These are phyloP conservation scores for Callinectes sapidus DNA, from an alignment of 2,888 invertebrate species.

Conservation along the genomic window DNA sequence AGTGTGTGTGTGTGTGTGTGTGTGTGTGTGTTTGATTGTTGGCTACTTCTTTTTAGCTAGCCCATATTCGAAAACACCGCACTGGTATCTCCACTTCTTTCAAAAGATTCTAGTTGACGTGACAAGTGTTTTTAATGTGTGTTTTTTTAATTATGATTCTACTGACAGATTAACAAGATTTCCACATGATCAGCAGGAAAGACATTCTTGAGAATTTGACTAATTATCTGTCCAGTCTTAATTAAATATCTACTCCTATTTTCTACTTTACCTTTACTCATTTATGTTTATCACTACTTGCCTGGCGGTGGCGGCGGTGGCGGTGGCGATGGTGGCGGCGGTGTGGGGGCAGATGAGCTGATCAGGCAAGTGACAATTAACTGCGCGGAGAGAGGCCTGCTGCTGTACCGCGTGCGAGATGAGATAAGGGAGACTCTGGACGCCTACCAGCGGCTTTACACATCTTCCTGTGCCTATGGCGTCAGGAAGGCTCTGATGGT, in stretches of 20 bases:
- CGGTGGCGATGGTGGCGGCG: background rate
- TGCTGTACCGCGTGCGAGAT: conserved; percentile 93
- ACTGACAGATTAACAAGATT: too few relatives aligned
- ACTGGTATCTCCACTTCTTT: too few relatives aligned
- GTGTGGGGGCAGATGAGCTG: conserved; percentile 82
- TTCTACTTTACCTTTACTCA: background rate
- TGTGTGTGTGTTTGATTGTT: background rate
- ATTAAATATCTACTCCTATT: background rate
- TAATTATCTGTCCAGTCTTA: background rate
- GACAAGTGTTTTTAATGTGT: too few relatives aligned
- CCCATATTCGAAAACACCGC: background rate
- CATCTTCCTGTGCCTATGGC: conserved; percentile 97
- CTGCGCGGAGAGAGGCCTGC: conserved; percentile 95
- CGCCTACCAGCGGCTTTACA: conserved; percentile 96
- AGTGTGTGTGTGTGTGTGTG: conserved; percentile 71
- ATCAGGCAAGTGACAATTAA: conserved; percentile 97
- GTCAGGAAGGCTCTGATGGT: conserved; percentile 92
- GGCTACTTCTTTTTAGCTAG: background rate
- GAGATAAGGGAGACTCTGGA: conserved; percentile 97
- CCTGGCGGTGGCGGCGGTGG: background rate
- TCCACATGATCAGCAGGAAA: too few relatives aligned
- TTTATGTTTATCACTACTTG: background rate
- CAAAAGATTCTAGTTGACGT: too few relatives aligned
- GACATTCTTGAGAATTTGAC: too few relatives aligned
- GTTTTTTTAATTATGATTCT: too few relatives aligned